These are phyloP conservation scores for Antheraea mylitta DNA, from an alignment of 1,140 invertebrate species.

Conservation along the genomic window DNA sequence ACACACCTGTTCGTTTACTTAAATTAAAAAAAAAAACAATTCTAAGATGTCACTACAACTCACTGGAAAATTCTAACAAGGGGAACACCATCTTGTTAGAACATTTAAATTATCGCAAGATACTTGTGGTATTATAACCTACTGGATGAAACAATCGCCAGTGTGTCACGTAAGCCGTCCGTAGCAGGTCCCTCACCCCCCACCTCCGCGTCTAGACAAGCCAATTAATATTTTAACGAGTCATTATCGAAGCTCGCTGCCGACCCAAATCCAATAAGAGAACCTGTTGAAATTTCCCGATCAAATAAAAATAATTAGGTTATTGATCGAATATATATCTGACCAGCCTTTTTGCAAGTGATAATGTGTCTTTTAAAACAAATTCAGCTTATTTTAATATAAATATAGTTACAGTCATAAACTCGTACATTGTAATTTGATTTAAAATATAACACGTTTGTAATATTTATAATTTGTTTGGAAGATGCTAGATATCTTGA, in stretches of 20 bases:
- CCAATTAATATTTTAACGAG: conserved; percentile 23
- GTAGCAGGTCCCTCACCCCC: not conserved
- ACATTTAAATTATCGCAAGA: too few species aligned
- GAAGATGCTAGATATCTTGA: too few species aligned
- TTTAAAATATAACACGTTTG: too few species aligned
- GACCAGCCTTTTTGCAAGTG: not conserved
- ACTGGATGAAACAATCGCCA: not conserved
- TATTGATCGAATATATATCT: not conserved
- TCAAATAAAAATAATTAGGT: not conserved
- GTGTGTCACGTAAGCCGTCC: not conserved
- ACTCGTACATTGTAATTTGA: too few species aligned
- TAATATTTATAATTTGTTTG: too few species aligned
- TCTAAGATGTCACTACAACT: too few species aligned
- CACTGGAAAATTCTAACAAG: too few species aligned
- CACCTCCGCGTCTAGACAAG: conserved; percentile 15
- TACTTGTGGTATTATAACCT: too few species aligned
- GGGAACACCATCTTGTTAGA: too few species aligned
- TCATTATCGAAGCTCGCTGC: conserved; percentile 11
- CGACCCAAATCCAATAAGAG: conserved; percentile 14
- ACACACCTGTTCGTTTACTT: too few species aligned
- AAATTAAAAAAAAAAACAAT: too few species aligned
- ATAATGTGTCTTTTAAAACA: not conserved
- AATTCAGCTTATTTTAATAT: not conserved
- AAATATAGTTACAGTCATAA: too few species aligned
- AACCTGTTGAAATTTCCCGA: not conserved